A percentile compares a stretch with the other conserved stretches of the same genome.
Evolutionary conservation across 2,888 invertebrate genomes (phyloP).

Genomic region (Acleris laterana): DNA sequence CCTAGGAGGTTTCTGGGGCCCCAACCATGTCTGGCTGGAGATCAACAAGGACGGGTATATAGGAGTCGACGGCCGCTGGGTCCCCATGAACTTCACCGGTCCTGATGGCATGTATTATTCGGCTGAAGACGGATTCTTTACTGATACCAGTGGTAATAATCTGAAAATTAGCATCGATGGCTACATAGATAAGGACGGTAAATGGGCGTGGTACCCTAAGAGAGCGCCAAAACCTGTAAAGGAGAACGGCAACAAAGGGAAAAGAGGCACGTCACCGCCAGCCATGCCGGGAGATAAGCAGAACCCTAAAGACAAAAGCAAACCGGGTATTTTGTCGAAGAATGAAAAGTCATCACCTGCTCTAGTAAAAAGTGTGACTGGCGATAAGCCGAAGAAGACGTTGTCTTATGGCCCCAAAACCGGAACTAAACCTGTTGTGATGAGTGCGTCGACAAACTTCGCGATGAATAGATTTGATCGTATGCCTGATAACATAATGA

Average conservation of each 20-base stretch:
- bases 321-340: too few relatives aligned
- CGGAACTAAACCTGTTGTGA: constrained; percentile 54
- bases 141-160: constrained; percentile 55
- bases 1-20: constrained; percentile 75
- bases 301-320: too few relatives aligned
- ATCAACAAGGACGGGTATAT: constrained; percentile 78
- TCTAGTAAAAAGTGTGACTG: constrained; percentile 31
- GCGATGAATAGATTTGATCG: constrained; percentile 44
- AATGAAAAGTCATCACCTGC: constrained; percentile 6
- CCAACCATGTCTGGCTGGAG: constrained; percentile 66
- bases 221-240: constrained; percentile 39
- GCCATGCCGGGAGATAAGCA: too few relatives aligned
- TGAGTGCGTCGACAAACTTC: constrained; percentile 60
- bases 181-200: constrained; percentile 70
- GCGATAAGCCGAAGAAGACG: constrained; percentile 44
- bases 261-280: constrained; percentile 19
- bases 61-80: constrained; percentile 74
- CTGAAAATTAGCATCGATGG: constrained; percentile 74
- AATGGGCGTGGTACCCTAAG: constrained; percentile 70
- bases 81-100: constrained; percentile 71
- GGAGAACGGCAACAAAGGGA: constrained; percentile 44
- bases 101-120: constrained; percentile 74
- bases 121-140: constrained; percentile 70
- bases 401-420: constrained; percentile 46
- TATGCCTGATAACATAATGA: background rate